Percentiles rank a stretch among this genome's conserved stretches.
These are phyloP conservation scores for Drosophila mulleri DNA, from an alignment of 2,888 invertebrate genomes.

Conservation along the genomic window DNA sequence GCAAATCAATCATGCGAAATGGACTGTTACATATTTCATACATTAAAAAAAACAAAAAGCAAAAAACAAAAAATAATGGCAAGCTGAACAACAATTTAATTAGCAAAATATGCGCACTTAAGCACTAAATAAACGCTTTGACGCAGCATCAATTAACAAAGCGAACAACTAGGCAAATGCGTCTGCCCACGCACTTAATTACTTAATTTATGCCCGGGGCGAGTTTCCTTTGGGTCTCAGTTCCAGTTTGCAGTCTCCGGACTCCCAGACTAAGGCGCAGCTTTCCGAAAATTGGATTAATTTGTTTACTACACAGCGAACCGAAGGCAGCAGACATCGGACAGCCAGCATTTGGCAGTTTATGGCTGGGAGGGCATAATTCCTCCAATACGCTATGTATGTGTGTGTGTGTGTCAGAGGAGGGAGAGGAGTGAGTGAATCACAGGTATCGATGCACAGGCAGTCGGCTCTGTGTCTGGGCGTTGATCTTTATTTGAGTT, in stretches of 20 bases:
- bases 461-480: too few relatives aligned
- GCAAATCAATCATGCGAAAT: constrained; percentile 59
- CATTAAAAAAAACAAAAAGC: constrained; percentile 9
- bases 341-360: constrained; percentile 22
- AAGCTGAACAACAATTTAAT: constrained; percentile 30
- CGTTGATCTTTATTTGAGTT: neutral
- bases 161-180: constrained; percentile 31
- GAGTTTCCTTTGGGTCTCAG: constrained; percentile 23
- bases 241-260: constrained; percentile 7
- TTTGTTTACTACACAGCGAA: constrained; percentile 67
- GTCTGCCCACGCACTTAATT: constrained; percentile 60
- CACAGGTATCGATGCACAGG: neutral
- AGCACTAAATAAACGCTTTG: constrained; percentile 75
- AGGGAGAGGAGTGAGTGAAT: neutral
- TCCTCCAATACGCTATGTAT: neutral
- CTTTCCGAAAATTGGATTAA: constrained; percentile 71
- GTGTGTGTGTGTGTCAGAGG: neutral
- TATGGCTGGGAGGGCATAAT: constrained; percentile 8
- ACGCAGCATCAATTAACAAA: constrained; percentile 76
- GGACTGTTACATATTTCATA: constrained; percentile 3
- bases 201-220: constrained; percentile 74
- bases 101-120: constrained; percentile 55
- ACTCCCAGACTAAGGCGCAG: constrained; percentile 14
- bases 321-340: constrained; percentile 1
- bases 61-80: neutral